phyloP scores from a whole-genome alignment of 1,140 invertebrate genomes.

The Pachypeltis micranthus region DNA sequence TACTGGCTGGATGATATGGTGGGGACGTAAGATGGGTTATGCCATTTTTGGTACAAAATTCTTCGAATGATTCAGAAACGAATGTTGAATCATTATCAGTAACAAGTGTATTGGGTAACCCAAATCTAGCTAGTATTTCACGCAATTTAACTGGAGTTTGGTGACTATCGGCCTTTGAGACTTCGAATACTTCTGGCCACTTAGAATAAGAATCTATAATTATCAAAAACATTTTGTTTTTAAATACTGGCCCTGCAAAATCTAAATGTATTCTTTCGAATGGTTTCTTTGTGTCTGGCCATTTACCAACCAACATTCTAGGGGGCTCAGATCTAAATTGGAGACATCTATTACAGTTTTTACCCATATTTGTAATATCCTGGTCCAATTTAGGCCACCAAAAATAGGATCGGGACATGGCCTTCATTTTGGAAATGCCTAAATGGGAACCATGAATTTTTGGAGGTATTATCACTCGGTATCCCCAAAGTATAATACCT shows the following conservation, averaged over 20 bases:
- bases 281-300: conserved; percentile 2
- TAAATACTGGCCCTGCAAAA: neutral
- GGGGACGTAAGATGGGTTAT: no score
- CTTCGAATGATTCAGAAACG: no score
- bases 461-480: no score
- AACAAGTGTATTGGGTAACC: no score
- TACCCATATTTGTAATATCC: neutral
- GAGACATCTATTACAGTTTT: neutral
- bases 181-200: conserved; percentile 7
- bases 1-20: no score
- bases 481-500: neutral
- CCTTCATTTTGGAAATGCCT: conserved; percentile 10
- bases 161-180: neutral
- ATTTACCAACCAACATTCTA: no score
- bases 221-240: conserved; percentile 1
- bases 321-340: no score
- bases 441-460: no score
- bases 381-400: neutral
- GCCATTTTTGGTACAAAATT: no score
- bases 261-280: conserved; percentile 7
- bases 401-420: no score
- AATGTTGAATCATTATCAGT: no score
- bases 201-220: neutral
- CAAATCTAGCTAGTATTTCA: conserved; percentile 6
- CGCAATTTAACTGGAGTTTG: neutral